Percentiles rank a stretch among this genome's conserved stretches.
These are phyloP conservation scores for Copidosoma floridanum DNA, from an alignment of 1,140 invertebrate genomes.

Conservation along the genomic window DNA sequence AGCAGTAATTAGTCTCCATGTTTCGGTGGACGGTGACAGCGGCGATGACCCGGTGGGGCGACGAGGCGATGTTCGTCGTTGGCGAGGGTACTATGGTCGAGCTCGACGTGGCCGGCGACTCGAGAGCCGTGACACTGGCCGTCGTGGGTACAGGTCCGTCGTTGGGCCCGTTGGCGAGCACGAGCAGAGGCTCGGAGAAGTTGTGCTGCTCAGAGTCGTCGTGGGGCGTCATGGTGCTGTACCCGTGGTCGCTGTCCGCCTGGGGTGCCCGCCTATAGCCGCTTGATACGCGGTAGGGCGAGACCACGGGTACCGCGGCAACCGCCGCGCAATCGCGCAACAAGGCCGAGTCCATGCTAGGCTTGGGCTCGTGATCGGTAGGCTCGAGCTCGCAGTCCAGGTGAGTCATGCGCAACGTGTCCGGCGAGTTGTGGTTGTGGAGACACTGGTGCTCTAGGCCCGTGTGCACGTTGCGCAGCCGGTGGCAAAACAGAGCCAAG, in stretches of 20 bases:
- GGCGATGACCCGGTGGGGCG: constrained; percentile 71
- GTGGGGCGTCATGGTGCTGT: constrained; percentile 92
- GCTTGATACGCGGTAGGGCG: constrained; percentile 84
- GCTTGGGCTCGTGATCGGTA: constrained; percentile 46
- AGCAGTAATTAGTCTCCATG: constrained; percentile 66
- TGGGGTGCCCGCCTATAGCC: constrained; percentile 75
- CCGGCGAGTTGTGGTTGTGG: constrained; percentile 49
- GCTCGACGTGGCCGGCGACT: constrained; percentile 14
- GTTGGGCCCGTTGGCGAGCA: constrained; percentile 52
- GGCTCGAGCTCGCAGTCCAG: constrained; percentile 47
- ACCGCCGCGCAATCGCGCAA: constrained; percentile 60
- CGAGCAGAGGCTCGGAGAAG: constrained; percentile 64
- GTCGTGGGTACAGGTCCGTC: constrained; percentile 26
- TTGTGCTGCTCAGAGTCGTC: constrained; percentile 82
- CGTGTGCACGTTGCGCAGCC: constrained; percentile 53
- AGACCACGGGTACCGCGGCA: too few species aligned
- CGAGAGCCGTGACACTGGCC: background rate
- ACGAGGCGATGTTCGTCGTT: constrained; percentile 55
- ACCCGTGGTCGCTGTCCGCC: constrained; percentile 89
- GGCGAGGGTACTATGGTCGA: constrained; percentile 41
- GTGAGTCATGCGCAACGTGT: constrained; percentile 51
- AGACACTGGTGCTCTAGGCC: constrained; percentile 51
- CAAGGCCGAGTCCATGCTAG: constrained; percentile 60
- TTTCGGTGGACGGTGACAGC: constrained; percentile 85
- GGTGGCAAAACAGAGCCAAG: constrained; percentile 65